Evolutionary conservation across 1,140 invertebrate species (phyloP).

Genomic region (Bemisia tabaci): DNA sequence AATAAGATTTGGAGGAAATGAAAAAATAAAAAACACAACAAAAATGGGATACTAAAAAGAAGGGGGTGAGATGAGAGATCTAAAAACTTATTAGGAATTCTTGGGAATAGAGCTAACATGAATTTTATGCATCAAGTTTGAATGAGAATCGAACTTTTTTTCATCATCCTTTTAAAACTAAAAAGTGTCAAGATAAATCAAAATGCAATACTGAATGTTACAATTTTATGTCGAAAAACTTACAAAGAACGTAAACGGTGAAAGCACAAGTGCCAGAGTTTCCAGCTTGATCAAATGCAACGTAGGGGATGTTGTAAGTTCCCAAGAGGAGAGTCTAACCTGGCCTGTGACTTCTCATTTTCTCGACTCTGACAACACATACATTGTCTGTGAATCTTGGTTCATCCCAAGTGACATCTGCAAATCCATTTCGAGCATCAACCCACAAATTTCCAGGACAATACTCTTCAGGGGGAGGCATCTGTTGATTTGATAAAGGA

Average conservation of each 20-base stretch:
- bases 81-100: no score
- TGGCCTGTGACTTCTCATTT: conserved; percentile 73
- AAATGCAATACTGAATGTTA: no score
- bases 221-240: conserved; percentile 35
- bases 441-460: conserved; percentile 91
- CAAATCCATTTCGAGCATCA: conserved; percentile 79
- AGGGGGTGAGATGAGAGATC: no score
- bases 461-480: conserved; percentile 69
- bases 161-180: no score
- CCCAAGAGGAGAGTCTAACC: conserved; percentile 89
- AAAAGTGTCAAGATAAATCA: no score
- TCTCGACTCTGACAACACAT: conserved; percentile 58
- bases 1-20: no score
- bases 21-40: no score
- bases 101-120: no score
- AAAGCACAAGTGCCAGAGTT: conserved; percentile 87
- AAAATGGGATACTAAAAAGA: no score
- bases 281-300: conserved; percentile 79
- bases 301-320: conserved; percentile 82
- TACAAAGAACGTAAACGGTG: conserved; percentile 80
- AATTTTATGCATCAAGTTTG: no score
- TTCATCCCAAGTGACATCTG: conserved; percentile 86
- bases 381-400: conserved; percentile 83
- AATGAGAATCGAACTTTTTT: no score
- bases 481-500: conserved; percentile 27